Percentiles rank a stretch among this genome's conserved stretches.
These are phyloP conservation scores for Gadus chalcogrammus DNA, from an alignment of 2,113 vertebrate genomes.

Conservation along the genomic window DNA sequence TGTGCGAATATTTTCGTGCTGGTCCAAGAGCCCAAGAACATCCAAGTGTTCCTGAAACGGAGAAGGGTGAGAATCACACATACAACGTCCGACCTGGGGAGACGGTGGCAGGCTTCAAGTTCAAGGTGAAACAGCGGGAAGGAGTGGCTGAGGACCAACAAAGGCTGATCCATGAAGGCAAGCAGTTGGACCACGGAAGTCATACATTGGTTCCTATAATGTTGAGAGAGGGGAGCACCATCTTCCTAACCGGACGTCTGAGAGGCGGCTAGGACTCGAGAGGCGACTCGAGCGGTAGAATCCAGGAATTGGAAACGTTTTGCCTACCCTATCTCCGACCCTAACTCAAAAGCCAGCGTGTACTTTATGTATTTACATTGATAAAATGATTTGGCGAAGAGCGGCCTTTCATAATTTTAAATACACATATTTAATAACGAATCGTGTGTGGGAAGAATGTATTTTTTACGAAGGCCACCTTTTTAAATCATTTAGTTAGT, in stretches of 20 bases:
- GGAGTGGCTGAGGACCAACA: conserved; percentile 46
- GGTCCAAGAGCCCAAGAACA: conserved; percentile 24
- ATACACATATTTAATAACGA: too few relatives aligned
- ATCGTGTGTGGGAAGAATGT: too few relatives aligned
- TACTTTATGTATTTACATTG: too few relatives aligned
- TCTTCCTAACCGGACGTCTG: conserved; percentile 50
- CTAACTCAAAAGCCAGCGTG: too few relatives aligned
- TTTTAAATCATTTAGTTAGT: too few relatives aligned
- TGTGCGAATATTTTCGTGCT: conserved; percentile 56
- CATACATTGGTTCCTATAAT: conserved; percentile 52
- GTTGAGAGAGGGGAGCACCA: conserved; percentile 48
- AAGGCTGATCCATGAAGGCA: conserved; percentile 49
- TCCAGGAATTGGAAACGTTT: too few relatives aligned
- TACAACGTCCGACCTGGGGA: conserved; percentile 42
- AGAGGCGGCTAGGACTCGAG: conserved; percentile 42
- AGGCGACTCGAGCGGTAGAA: too few relatives aligned
- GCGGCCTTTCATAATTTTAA: too few relatives aligned
- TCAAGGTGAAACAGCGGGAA: conserved; percentile 33
- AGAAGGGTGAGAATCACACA: conserved; percentile 23
- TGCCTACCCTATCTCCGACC: too few relatives aligned
- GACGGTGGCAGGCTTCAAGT: conserved; percentile 52
- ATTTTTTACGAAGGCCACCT: too few relatives aligned
- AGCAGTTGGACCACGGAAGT: conserved; percentile 24
- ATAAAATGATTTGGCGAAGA: too few relatives aligned
- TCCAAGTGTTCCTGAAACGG: conserved; percentile 66